Conservation (phyloP, 2,888 invertebrate genomes). For the Drosophila gaucha region DNA sequence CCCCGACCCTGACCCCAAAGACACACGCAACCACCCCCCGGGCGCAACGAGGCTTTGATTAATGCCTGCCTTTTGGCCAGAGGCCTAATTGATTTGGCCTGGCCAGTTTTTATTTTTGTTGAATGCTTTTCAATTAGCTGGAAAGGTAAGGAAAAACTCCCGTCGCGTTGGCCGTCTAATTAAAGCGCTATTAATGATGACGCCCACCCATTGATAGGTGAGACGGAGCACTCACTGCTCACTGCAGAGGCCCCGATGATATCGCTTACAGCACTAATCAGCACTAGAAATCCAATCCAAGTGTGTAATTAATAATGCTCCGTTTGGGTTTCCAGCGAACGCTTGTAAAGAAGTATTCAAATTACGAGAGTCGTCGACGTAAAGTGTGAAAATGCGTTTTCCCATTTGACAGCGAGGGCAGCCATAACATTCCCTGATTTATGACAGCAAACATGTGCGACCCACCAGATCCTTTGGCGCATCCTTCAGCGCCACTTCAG, state of each 20-base stretch:
- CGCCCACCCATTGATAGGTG: conserved; percentile 62
- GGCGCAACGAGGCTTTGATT: conserved; percentile 61
- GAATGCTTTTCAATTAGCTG: conserved; percentile 39
- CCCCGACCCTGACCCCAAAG: neutral
- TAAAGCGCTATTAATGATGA: conserved; percentile 68
- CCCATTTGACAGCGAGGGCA: conserved; percentile 70
- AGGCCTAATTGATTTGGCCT: conserved; percentile 69
- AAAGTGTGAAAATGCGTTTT: conserved; percentile 83
- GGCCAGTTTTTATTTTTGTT: conserved; percentile 4
- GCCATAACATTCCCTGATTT: conserved; percentile 83
- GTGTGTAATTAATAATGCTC: conserved; percentile 75
- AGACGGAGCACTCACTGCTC: neutral
- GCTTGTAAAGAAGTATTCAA: conserved; percentile 78
- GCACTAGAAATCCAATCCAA: conserved; percentile 75
- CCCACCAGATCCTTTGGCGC: conserved; percentile 76
- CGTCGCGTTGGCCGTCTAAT: conserved; percentile 56
- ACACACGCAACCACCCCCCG: neutral
- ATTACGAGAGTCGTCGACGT: conserved; percentile 74
- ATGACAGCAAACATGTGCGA: conserved; percentile 84
- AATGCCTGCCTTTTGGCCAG: conserved; percentile 48
- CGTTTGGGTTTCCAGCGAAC: conserved; percentile 64
- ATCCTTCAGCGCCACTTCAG: conserved; percentile 79
- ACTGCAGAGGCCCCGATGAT: conserved; percentile 13
- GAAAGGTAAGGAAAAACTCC: conserved; percentile 28
- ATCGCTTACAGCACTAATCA: conserved; percentile 65